Conservation (phyloP, 2,113 vertebrate species). For the Sprattus sprattus region DNA sequence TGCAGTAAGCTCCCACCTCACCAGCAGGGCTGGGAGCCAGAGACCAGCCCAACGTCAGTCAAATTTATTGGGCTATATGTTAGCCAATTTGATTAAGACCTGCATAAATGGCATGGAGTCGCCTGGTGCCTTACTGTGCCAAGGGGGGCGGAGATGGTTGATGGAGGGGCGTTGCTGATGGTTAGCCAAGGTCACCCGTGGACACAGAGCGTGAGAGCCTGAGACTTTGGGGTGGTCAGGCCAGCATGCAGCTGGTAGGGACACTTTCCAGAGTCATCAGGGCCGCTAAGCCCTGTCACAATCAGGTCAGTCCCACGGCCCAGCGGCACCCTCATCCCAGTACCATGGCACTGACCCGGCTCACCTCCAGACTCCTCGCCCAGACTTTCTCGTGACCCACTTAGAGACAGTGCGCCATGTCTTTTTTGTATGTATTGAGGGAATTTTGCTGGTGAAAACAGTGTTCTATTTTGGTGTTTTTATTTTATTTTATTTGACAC, state of each 20-base stretch:
- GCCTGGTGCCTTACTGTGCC: neutral
- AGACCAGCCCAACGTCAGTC: neutral
- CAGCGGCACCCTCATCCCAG: neutral
- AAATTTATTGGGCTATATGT: neutral
- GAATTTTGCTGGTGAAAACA: neutral
- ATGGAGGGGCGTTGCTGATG: neutral
- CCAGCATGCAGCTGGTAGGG: neutral
- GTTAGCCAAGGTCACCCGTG: neutral
- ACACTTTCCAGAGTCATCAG: neutral
- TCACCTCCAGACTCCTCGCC: neutral
- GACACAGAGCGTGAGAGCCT: neutral
- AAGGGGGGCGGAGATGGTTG: neutral
- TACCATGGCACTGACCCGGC: neutral
- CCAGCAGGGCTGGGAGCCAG: neutral
- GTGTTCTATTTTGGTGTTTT: neutral
- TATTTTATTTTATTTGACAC: neutral
- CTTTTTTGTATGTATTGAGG: neutral
- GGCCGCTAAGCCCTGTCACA: neutral
- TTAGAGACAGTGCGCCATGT: neutral
- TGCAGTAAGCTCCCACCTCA: neutral
- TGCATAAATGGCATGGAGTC: neutral
- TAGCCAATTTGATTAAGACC: conserved; percentile 6
- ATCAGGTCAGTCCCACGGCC: neutral
- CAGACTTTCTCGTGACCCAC: neutral
- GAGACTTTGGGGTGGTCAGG: neutral